A percentile compares a stretch with the other conserved stretches of the same genome.
phyloP scores from a whole-genome alignment of 1,140 invertebrate species.

The Penaeus vannamei region DNA sequence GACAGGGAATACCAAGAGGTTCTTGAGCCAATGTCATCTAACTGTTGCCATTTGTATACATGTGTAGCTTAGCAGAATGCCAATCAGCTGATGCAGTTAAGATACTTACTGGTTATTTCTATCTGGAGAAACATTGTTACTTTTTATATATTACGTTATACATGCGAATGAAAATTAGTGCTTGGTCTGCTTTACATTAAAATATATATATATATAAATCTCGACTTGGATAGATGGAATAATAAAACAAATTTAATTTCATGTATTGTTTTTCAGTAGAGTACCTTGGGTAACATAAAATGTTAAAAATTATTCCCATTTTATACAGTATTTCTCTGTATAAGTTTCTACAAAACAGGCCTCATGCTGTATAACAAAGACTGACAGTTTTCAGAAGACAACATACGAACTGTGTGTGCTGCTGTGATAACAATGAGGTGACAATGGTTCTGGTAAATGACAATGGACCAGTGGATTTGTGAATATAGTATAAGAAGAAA shows the following conservation, averaged over 20 bases:
- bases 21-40: too few relatives aligned
- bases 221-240: background rate
- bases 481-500: background rate
- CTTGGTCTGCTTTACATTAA: too few relatives aligned
- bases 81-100: too few relatives aligned
- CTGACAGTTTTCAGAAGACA: slow-evolving; percentile 51
- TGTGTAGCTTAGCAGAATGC: too few relatives aligned
- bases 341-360: slow-evolving; percentile 54
- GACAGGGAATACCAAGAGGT: too few relatives aligned
- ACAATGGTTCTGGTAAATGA: slow-evolving; percentile 5
- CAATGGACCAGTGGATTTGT: background rate
- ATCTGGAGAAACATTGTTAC: too few relatives aligned
- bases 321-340: slow-evolving; percentile 51
- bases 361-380: slow-evolving; percentile 56
- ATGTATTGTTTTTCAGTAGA: slow-evolving; percentile 43
- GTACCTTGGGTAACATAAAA: slow-evolving; percentile 54
- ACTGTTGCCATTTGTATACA: too few relatives aligned
- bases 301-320: slow-evolving; percentile 55
- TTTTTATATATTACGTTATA: too few relatives aligned
- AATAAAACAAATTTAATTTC: slow-evolving; percentile 28
- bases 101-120: too few relatives aligned
- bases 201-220: too few relatives aligned
- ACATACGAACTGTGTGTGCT: slow-evolving; percentile 45
- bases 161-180: too few relatives aligned
- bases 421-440: slow-evolving; percentile 42